A percentile compares a stretch with the other conserved stretches of the same genome.
These are phyloP conservation scores for Pogonocichla stellata DNA, from an alignment of 2,113 vertebrate genomes.

Conservation along the genomic window DNA sequence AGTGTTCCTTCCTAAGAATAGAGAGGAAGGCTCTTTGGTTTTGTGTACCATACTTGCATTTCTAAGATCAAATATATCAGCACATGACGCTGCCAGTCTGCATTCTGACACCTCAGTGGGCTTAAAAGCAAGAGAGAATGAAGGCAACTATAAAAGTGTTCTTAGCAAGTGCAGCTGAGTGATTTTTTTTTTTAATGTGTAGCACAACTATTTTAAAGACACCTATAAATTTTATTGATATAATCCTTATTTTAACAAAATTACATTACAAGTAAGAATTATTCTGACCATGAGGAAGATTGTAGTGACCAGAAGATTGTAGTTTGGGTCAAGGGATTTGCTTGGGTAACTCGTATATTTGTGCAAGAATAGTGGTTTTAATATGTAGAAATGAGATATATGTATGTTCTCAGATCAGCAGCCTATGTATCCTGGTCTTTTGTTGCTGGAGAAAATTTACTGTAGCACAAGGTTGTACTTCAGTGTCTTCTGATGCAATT, in stretches of 20 bases:
- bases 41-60: neutral
- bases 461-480: neutral
- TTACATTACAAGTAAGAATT: neutral
- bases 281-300: neutral
- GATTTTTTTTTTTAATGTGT: neutral
- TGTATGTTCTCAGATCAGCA: fast-evolving
- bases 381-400: neutral
- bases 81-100: neutral
- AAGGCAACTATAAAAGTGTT: neutral
- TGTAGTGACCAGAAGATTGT: neutral
- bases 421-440: neutral
- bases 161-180: neutral
- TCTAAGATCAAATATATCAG: neutral
- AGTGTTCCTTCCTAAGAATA: neutral
- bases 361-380: neutral
- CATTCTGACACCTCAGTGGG: neutral
- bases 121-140: neutral
- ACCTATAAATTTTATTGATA: neutral
- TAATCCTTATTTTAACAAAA: neutral
- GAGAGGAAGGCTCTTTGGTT: fast-evolving
- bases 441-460: neutral
- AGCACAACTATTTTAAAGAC: neutral
- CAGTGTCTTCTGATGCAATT: neutral
- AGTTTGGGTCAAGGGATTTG: neutral
- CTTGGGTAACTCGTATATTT: neutral